Evolutionary conservation across 1,140 invertebrate species (phyloP).

Genomic region (Conus ventricosus): DNA sequence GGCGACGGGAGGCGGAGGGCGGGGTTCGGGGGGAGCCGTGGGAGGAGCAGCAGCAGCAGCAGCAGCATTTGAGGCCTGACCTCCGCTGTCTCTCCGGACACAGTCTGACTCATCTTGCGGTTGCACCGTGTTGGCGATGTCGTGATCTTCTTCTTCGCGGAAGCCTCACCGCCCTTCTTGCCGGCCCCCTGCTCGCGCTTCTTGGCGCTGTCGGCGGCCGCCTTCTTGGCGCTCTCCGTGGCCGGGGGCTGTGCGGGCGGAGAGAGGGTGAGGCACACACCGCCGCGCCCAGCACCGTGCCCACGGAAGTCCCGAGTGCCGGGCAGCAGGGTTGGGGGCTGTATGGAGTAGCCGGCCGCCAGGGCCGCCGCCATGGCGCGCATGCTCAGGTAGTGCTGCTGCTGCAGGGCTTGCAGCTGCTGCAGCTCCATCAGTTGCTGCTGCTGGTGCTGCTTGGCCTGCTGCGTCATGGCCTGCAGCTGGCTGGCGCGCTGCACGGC

Average conservation of each 20-base stretch:
- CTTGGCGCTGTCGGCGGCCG: not conserved
- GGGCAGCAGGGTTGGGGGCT: not conserved
- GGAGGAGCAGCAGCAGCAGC: not conserved
- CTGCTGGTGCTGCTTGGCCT: slow-evolving; percentile 25
- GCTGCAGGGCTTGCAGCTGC: not conserved
- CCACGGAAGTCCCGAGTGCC: not conserved
- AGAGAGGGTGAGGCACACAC: not conserved
- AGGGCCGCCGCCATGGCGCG: not conserved
- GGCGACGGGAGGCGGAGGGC: slow-evolving; percentile 2
- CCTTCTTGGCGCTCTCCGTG: slow-evolving; percentile 9
- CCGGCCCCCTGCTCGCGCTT: not conserved
- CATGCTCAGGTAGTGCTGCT: slow-evolving; percentile 10
- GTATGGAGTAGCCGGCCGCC: not conserved
- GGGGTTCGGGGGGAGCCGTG: not conserved
- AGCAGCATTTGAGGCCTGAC: not conserved
- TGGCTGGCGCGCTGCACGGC: not conserved
- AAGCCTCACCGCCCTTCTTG: slow-evolving; percentile 2
- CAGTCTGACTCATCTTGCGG: slow-evolving; percentile 21
- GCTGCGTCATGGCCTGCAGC: not conserved
- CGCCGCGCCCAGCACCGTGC: not conserved
- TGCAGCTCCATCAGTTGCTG: slow-evolving; percentile 12
- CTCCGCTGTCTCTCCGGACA: not conserved
- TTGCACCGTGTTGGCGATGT: slow-evolving; percentile 45
- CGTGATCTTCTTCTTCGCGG: slow-evolving; percentile 39
- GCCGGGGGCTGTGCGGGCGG: not conserved